Evolutionary conservation across 1,140 invertebrate genomes (phyloP), one percentile per base, ranked within the genome.

Genomic region (Drosophila biarmipes): DNA sequence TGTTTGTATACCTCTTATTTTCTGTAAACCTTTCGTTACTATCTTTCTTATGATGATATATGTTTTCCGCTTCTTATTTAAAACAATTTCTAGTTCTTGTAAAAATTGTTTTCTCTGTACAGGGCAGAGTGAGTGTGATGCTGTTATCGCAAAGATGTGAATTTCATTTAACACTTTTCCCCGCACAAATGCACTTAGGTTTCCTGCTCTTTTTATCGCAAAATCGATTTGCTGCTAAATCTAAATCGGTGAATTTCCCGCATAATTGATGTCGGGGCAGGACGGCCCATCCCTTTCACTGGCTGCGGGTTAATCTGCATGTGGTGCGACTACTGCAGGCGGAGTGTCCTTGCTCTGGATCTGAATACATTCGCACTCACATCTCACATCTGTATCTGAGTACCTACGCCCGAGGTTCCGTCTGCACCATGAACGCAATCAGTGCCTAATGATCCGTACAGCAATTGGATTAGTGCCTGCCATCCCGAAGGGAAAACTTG

Each of bases 401-500:
- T 38, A 67, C 27, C 15, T 45, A 43, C 15, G 29, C 40, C 42
- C 57, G 27, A 19, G 27, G 46, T 14, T 37, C 29, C 61, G 63
- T 63, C 55, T 86, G 75, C 48, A 49, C 51, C 84, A 71, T 82
- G 82, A 82, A 76, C 78, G 84, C 79, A 87, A 87, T 87, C 84
- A 77, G 79, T 89, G 84, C 67, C 84, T 89, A 87, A 87, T 89
- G 84, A 87, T 89, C 82, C 82, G 49, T 71, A 73, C 51, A 48
- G 72, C 75, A 84, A 87, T 87, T 89, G 84, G 84, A 87, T 87
- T 87, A 87, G 84, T 77, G 72, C 27, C 71, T 35, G 57, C 49
- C 29, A 62, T 78, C 61, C 69, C 56, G 40, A 35, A 45, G 74
- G 74, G 54, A 63, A 72, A 62, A 75, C 57, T 51, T 35, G 57